phyloP scores from a whole-genome alignment of 2,888 invertebrate species.

The Galerucella pusilla region DNA sequence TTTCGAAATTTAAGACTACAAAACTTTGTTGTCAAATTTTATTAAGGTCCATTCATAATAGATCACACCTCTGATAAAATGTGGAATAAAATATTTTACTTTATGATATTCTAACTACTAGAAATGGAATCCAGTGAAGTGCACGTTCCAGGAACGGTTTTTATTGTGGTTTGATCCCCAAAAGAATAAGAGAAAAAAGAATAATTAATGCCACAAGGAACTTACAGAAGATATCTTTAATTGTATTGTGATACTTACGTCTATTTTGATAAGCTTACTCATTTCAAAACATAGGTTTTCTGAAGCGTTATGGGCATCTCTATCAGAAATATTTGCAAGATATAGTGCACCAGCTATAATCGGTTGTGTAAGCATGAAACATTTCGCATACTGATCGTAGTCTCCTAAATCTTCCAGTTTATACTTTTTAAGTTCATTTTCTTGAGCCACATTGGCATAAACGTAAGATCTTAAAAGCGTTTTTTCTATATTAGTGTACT shows the following conservation, averaged over 20 bases:
- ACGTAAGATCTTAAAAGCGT: not conserved
- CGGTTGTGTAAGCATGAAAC: not conserved
- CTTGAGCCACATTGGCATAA: not conserved
- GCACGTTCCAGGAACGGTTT: too few relatives aligned
- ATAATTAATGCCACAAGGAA: too few relatives aligned
- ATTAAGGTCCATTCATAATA: too few relatives aligned
- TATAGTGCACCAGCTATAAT: not conserved
- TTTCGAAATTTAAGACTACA: too few relatives aligned
- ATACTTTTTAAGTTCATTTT: not conserved
- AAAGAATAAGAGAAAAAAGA: too few relatives aligned
- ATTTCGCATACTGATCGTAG: not conserved
- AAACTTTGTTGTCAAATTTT: too few relatives aligned
- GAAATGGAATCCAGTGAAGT: too few relatives aligned
- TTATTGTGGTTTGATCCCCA: too few relatives aligned
- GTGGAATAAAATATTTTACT: too few relatives aligned
- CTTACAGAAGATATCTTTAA: too few relatives aligned
- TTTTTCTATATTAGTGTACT: conserved; percentile 12
- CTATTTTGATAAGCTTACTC: not conserved
- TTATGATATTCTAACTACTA: too few relatives aligned
- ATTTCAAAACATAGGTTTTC: not conserved
- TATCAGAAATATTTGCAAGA: conserved; percentile 19
- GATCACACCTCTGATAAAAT: too few relatives aligned
- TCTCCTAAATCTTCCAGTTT: conserved; percentile 1
- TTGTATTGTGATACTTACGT: conserved; percentile 13
- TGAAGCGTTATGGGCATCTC: not conserved